Base-by-base conservation (phyloP, 1,140 invertebrate genomes). In the Grapholita molesta region DNA sequence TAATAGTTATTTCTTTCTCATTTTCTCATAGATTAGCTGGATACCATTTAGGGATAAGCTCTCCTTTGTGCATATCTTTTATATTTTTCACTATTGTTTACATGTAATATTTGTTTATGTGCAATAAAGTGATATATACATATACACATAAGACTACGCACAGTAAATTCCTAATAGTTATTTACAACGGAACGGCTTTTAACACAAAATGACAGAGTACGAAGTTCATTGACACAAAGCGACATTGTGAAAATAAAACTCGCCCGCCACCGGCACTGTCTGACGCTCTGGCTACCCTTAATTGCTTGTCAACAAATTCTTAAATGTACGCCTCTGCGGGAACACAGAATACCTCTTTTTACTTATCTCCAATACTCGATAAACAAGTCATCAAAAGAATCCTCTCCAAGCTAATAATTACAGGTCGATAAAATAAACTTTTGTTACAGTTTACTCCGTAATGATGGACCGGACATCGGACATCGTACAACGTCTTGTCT, bases 241-340 rank as follows among this genome's bases (percentile, higher is more conserved):
- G 18, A 52, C n/a, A 12, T 15, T 42, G 35, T 42, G 42, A 2
- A 18, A 42, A 18, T 30, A 28, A 11, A 61, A 30, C 15, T 61
- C 55, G 25, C n/a, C 25, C 28, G 24, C 24, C 53, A 25, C 23
- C 53, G 53, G 35, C 53, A 12, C 35, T 0, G 15, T 2, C 15
- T 48, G 9, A 23, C 70, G 75, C 76, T 69, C 73, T 61, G 70
- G 53, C 70, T 66, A 72, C 68, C 76, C 71, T 86, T 87, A 89
- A 90, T 88, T 87, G 85, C 84, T 85, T 88, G 80, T 84, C 86
- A 86, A 84, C 76, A 86, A 85, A 88, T 85, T 88, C 85, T 84
- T 87, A 72, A 87, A 86, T 83, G 80, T 75, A 79, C 77, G 78
- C 69, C 73, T 71, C 73, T 70, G 69, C 66, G 80, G 76, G 80